Evolutionary conservation across 53 echinoderm and acorn worm species (phyloP).

Genomic region (Zoroaster sp.): DNA sequence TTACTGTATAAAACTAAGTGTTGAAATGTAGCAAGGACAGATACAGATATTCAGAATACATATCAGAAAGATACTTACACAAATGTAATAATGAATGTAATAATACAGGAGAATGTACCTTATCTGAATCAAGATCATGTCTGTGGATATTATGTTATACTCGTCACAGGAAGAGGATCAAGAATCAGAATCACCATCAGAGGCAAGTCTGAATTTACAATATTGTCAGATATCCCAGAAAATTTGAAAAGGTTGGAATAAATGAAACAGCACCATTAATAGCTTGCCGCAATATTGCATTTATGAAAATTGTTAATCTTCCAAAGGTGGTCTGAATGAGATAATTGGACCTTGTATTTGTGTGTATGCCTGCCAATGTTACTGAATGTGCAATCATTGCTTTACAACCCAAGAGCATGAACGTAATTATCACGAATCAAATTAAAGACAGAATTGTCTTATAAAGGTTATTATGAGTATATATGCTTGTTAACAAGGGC

Average conservation of each 20-base stretch:
- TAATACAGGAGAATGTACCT: no score
- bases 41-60: slow-evolving; percentile 18
- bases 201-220: not conserved
- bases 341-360: no score
- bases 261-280: slow-evolving; percentile 47
- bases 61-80: no score
- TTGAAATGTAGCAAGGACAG: slow-evolving; percentile 48
- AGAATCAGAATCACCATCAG: not conserved
- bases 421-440: slow-evolving; percentile 65
- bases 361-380: no score
- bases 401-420: slow-evolving; percentile 29
- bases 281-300: slow-evolving; percentile 53
- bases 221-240: slow-evolving; percentile 2
- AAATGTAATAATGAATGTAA: no score
- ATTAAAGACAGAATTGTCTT: slow-evolving; percentile 65
- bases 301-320: slow-evolving; percentile 2
- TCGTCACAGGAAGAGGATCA: slow-evolving; percentile 45
- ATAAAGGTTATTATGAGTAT: slow-evolving; percentile 69
- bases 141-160: slow-evolving; percentile 70
- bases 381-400: not conserved
- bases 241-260: slow-evolving; percentile 22
- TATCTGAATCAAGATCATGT: slow-evolving; percentile 24
- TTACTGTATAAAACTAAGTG: slow-evolving; percentile 47
- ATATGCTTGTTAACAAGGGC: slow-evolving; percentile 66
- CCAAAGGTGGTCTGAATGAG: slow-evolving; percentile 7